phyloP scores from a whole-genome alignment of 2,113 vertebrate genomes.

The Cricetomys ansorgei region DNA sequence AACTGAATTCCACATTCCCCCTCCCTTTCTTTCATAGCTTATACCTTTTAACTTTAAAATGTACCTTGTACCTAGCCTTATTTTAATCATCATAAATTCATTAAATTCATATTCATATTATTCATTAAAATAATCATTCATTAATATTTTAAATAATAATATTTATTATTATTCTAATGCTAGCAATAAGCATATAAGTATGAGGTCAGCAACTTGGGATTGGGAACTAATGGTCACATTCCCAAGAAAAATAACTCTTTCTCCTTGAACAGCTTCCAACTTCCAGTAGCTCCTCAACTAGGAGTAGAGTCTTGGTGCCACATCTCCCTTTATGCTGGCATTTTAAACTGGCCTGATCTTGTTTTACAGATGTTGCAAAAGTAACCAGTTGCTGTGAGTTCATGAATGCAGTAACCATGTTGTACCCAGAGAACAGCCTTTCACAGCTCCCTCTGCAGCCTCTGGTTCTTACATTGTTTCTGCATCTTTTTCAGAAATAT shows the following conservation, averaged over 20 bases:
- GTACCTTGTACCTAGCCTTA: too few relatives aligned
- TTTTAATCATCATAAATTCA: too few relatives aligned
- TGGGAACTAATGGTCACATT: background rate
- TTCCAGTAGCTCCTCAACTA: background rate
- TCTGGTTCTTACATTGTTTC: background rate
- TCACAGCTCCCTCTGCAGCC: background rate
- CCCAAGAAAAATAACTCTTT: background rate
- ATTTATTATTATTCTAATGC: background rate
- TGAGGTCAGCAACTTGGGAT: background rate
- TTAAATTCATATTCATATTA: too few relatives aligned
- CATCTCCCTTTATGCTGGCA: background rate
- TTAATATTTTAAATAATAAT: too few relatives aligned
- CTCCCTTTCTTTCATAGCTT: too few relatives aligned
- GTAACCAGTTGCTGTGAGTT: background rate
- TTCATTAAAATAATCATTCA: too few relatives aligned
- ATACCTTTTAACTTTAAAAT: too few relatives aligned
- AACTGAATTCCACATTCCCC: too few relatives aligned
- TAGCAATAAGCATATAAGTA: background rate
- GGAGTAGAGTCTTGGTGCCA: fast-evolving
- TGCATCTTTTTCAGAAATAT: background rate
- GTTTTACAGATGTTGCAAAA: background rate
- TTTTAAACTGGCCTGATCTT: background rate
- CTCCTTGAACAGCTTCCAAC: background rate
- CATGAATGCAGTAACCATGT: background rate
- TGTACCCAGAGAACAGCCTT: background rate